A percentile compares a stretch with the other conserved stretches of the same genome.
Evolutionary conservation across 2,888 invertebrate genomes (phyloP).

Genomic region (Labia minor): DNA sequence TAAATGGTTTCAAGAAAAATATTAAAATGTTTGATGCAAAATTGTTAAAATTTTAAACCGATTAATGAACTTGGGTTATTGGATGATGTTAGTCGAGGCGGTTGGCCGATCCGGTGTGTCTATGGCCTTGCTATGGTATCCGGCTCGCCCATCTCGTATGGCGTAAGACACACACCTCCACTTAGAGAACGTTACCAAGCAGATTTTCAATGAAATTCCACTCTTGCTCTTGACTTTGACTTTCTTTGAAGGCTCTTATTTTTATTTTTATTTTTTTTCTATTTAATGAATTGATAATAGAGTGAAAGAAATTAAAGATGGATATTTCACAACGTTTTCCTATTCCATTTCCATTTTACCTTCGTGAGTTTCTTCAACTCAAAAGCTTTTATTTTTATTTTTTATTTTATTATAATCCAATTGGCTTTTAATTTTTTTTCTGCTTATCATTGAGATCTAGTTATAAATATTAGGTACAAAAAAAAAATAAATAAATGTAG

Average conservation of each 20-base stretch:
- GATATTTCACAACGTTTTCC: not conserved
- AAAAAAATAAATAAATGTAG: too few species aligned
- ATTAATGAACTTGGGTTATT: not conserved
- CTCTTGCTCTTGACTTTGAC: not conserved
- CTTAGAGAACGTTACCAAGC: constrained; percentile 1
- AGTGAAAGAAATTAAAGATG: not conserved
- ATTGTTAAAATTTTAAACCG: not conserved
- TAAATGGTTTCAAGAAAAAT: too few species aligned
- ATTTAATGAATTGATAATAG: not conserved
- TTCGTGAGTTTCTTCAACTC: constrained; percentile 3
- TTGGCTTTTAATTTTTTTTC: too few species aligned
- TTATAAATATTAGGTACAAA: too few species aligned
- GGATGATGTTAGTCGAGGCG: not conserved
- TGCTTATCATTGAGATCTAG: too few species aligned
- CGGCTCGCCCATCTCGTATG: not conserved
- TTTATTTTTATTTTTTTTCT: not conserved
- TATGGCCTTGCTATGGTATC: not conserved
- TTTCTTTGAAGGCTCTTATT: constrained; percentile 3
- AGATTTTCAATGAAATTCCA: constrained; percentile 4
- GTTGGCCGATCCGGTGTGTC: not conserved
- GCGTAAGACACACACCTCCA: constrained; percentile 4
- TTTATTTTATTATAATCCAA: too few species aligned
- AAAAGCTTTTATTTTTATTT: too few species aligned
- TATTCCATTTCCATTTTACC: not conserved
- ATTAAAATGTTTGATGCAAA: not conserved